These are phyloP conservation scores for Drosophila phalerata DNA, from an alignment of 2,888 invertebrate species.

Conservation along the genomic window DNA sequence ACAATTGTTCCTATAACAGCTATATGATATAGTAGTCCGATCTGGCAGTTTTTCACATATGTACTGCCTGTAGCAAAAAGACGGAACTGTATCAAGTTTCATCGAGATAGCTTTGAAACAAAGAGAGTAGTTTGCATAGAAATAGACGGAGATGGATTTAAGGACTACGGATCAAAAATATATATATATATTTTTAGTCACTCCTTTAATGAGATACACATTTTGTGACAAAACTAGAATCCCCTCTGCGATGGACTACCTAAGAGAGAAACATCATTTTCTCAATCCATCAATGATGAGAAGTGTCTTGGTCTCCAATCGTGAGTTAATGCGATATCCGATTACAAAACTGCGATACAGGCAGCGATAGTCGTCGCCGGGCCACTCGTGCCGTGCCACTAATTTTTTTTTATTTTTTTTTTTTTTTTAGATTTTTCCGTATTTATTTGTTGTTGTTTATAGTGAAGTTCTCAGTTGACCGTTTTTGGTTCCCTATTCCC, in stretches of 20 bases:
- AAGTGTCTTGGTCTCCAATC: not conserved
- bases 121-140: too few relatives aligned
- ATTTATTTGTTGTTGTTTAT: conserved; percentile 36
- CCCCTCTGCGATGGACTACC: not conserved
- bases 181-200: too few relatives aligned
- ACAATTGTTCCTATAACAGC: too few relatives aligned
- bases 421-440: not conserved
- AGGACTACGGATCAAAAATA: too few relatives aligned
- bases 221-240: not conserved
- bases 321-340: not conserved
- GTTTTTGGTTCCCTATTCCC: conserved; percentile 6
- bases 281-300: not conserved
- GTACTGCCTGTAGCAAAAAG: too few relatives aligned
- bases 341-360: conserved; percentile 5
- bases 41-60: too few relatives aligned
- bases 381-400: conserved; percentile 51
- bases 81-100: too few relatives aligned
- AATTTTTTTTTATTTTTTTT: too few relatives aligned
- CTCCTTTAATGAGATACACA: too few relatives aligned
- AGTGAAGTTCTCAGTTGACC: not conserved
- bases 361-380: conserved; percentile 4
- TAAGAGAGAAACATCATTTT: not conserved
- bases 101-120: too few relatives aligned
- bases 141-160: too few relatives aligned
- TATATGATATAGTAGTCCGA: too few relatives aligned